phyloP scores from a whole-genome alignment of 2,113 vertebrate genomes.

The Mastomys coucha region DNA sequence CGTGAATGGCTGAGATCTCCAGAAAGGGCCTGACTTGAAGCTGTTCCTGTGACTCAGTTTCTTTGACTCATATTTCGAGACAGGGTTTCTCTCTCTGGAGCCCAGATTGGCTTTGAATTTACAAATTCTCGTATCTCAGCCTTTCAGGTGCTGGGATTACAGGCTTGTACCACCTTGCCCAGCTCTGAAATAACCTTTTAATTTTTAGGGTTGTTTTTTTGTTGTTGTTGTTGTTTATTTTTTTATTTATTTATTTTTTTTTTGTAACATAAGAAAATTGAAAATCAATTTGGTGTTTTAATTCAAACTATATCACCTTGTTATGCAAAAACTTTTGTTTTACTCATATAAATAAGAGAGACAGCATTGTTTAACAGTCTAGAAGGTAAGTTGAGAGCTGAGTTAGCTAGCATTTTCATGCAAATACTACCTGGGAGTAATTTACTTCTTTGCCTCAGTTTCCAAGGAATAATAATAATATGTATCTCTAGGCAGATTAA shows the following conservation, averaged over 20 bases:
- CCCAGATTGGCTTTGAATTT: neutral
- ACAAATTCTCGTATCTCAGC: neutral
- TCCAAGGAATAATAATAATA: neutral
- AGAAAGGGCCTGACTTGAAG: neutral
- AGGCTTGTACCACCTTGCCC: neutral
- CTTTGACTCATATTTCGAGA: neutral
- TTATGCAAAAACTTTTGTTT: neutral
- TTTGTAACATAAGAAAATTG: neutral
- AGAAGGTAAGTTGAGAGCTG: neutral
- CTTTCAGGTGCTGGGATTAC: neutral
- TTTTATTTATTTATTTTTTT: too few species aligned
- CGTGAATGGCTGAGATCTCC: neutral
- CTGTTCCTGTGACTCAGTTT: neutral
- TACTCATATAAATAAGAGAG: neutral
- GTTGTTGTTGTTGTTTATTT: too few species aligned
- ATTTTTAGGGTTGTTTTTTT: neutral
- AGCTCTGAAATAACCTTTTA: neutral
- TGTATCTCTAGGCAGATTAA: neutral
- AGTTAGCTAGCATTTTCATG: neutral
- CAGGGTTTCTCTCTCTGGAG: neutral
- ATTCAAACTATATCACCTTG: conserved; percentile 5
- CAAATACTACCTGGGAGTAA: neutral
- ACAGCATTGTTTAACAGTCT: neutral
- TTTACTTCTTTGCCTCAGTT: conserved; percentile 5
- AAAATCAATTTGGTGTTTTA: conserved; percentile 3